phyloP scores from a whole-genome alignment of 1,140 invertebrate genomes.

The Plutomurus gul region DNA sequence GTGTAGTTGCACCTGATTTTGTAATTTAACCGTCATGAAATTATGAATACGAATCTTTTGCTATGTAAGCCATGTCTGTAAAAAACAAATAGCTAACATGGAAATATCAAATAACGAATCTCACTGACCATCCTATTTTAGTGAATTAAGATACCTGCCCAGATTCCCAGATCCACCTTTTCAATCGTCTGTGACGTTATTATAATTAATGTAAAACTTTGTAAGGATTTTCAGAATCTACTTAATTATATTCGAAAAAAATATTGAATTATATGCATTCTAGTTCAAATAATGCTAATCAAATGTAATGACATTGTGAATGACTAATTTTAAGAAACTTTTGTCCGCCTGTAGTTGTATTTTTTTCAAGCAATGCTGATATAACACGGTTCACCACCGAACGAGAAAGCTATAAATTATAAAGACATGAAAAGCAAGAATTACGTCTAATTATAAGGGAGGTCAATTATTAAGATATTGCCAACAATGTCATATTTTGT shows the following conservation, averaged over 20 bases:
- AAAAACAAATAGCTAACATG: no score
- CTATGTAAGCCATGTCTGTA: no score
- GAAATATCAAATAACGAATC: no score
- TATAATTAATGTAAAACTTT: no score
- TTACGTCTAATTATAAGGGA: neutral
- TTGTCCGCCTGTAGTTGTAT: neutral
- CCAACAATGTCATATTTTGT: no score
- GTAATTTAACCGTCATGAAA: no score
- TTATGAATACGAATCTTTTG: no score
- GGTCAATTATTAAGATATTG: neutral
- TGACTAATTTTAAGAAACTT: neutral
- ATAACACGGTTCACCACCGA: neutral
- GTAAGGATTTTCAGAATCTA: neutral
- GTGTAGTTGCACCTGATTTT: no score
- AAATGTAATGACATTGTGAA: neutral
- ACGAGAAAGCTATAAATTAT: neutral
- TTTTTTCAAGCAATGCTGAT: neutral
- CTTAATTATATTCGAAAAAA: slow-evolving; percentile 1
- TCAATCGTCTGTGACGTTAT: no score
- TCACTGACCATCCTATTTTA: no score
- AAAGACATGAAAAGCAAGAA: neutral
- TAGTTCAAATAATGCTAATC: slow-evolving; percentile 2
- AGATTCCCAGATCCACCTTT: no score
- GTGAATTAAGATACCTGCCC: no score
- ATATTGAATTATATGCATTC: neutral